Conservation (phyloP, 2,888 invertebrate species). For the Antheraea yamamai region DNA sequence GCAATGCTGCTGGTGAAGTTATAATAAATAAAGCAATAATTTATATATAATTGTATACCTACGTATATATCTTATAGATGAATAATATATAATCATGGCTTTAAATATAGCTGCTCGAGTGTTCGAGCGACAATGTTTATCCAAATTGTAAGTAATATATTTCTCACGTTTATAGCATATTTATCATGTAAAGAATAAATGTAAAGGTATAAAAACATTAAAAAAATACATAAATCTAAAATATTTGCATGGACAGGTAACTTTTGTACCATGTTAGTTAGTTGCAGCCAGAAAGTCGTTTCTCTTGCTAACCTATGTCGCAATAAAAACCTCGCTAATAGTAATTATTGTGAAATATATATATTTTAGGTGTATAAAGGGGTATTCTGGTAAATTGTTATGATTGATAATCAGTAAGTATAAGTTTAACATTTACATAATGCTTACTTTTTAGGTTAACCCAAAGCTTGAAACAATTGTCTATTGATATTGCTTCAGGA, state of each 20-base stretch:
- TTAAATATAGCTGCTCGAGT: constrained; percentile 45
- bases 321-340: not conserved
- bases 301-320: not conserved
- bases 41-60: not conserved
- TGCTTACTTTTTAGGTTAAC: constrained; percentile 48
- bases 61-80: not conserved
- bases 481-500: constrained; percentile 32
- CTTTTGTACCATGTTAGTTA: no score
- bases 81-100: constrained; percentile 43
- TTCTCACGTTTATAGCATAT: not conserved
- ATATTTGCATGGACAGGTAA: not conserved
- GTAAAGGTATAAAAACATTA: not conserved
- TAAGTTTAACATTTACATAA: not conserved
- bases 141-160: constrained; percentile 56
- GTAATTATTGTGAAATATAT: not conserved
- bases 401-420: not conserved
- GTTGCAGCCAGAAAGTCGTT: no score
- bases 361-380: no score
- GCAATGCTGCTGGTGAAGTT: no score
- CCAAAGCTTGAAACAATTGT: constrained; percentile 41
- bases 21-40: not conserved
- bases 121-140: constrained; percentile 47
- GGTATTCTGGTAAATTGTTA: no score
- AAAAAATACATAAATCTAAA: not conserved
- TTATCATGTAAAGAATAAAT: not conserved